Evolutionary conservation across 1,140 invertebrate species (phyloP).

Genomic region (Microplitis demolitor): DNA sequence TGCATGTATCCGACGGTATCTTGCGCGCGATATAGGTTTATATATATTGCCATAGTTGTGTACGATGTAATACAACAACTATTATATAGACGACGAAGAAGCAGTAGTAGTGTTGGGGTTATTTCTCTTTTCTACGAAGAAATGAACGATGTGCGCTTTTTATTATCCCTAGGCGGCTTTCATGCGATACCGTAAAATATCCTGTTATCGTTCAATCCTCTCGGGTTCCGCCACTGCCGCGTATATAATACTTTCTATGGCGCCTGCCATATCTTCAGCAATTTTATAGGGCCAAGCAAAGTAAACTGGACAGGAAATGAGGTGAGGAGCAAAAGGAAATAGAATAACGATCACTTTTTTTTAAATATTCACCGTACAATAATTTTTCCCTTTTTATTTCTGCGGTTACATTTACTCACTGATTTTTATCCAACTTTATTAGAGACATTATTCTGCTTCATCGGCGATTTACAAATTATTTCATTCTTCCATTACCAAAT

Average conservation of each 20-base stretch:
- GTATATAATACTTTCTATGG: background rate
- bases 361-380: background rate
- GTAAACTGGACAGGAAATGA: background rate
- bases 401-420: background rate
- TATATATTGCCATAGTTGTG: background rate
- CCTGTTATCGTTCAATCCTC: conserved; percentile 4
- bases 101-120: background rate
- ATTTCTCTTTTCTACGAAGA: background rate
- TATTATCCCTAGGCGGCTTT: conserved; percentile 19
- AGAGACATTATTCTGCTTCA: no score
- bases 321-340: background rate
- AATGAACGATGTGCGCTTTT: conserved; percentile 13
- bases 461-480: no score
- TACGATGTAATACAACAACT: background rate
- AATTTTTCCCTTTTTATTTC: background rate
- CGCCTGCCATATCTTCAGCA: background rate
- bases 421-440: no score
- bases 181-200: conserved; percentile 19
- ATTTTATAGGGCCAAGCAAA: background rate
- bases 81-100: background rate
- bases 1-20: no score
- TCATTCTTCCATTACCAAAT: no score
- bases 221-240: background rate
- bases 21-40: no score
- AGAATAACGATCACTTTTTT: background rate